Conservation (phyloP, 2,113 vertebrate species). For the Triplophysa dalaica region DNA sequence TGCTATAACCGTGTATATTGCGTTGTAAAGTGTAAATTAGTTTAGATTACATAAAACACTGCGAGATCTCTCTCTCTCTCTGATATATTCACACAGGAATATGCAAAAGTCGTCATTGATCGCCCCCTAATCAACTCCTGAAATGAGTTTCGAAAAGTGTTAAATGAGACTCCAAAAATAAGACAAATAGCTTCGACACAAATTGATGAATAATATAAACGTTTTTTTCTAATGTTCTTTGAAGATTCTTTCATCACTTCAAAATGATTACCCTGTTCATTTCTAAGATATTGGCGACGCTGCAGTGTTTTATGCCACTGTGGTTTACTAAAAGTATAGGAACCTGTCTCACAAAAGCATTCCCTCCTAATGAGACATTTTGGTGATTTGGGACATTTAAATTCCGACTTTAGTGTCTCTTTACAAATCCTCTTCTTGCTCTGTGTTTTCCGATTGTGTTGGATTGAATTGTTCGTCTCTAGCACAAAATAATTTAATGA, state of each 20-base stretch:
- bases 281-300: not conserved
- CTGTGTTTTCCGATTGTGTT: conserved; percentile 34
- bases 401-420: conserved; percentile 14
- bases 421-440: conserved; percentile 16
- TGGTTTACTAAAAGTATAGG: no score
- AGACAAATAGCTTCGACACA: not conserved
- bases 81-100: conserved; percentile 5
- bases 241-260: not conserved
- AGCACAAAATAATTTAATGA: conserved; percentile 34
- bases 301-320: not conserved
- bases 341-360: not conserved
- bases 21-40: conserved; percentile 24
- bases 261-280: not conserved
- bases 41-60: conserved; percentile 30
- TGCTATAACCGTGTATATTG: not conserved
- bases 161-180: conserved; percentile 18
- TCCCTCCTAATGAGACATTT: conserved; percentile 11
- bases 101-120: not conserved
- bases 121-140: conserved; percentile 5
- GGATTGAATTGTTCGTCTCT: conserved; percentile 23
- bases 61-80: conserved; percentile 2
- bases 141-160: conserved; percentile 21
- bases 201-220: conserved; percentile 1
- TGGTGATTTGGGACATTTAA: conserved; percentile 8
- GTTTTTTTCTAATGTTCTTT: not conserved